phyloP scores from a whole-genome alignment of 2,113 vertebrate species.

The Tonatia bakeri region DNA sequence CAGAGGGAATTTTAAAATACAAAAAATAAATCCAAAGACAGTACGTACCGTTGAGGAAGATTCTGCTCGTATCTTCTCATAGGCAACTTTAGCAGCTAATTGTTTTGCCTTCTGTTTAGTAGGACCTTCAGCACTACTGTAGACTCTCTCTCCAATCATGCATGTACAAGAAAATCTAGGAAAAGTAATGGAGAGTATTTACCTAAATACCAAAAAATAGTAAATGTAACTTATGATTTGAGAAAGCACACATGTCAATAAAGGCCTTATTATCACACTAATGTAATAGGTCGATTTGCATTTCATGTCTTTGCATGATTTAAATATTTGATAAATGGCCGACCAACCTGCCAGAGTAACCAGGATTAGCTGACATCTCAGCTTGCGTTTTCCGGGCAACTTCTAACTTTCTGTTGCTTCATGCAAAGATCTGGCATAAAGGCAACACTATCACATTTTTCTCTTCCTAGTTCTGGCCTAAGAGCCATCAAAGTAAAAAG shows the following conservation, averaged over 20 bases:
- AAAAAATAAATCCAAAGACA: neutral
- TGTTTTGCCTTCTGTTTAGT: conserved; percentile 66
- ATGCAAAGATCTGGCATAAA: neutral
- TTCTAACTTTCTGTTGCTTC: neutral
- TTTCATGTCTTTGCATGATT: neutral
- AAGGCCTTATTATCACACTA: neutral
- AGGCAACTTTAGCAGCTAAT: conserved; percentile 72
- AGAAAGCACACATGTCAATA: neutral
- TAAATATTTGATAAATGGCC: neutral
- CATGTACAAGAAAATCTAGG: conserved; percentile 69
- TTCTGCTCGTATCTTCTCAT: neutral
- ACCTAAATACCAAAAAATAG: neutral
- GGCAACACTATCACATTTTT: neutral
- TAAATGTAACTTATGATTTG: neutral
- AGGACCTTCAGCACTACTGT: conserved; percentile 21
- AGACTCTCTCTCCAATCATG: conserved; percentile 17
- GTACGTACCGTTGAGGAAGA: neutral
- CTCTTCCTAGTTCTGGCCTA: neutral
- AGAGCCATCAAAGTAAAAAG: neutral
- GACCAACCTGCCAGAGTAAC: neutral
- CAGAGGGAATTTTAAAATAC: neutral
- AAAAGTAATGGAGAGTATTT: conserved; percentile 42
- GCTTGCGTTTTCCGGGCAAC: neutral
- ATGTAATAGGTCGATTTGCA: neutral
- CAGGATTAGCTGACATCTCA: neutral